phyloP scores from a whole-genome alignment of 2,797 vertebrate species.

The Avahi laniger region DNA sequence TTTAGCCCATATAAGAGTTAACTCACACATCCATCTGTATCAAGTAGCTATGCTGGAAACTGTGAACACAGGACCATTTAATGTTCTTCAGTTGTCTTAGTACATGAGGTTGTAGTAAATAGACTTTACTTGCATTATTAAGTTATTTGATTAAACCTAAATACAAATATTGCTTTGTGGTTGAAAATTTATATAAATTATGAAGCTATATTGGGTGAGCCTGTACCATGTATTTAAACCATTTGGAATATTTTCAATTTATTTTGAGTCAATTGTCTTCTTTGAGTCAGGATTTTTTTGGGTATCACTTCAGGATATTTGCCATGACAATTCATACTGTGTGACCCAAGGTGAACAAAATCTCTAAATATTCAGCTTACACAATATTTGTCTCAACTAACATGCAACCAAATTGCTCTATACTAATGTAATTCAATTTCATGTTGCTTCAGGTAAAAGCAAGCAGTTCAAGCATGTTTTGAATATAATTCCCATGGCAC shows the following conservation, averaged over 20 bases:
- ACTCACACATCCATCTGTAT: neutral
- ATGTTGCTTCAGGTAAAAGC: slow-evolving; percentile 84
- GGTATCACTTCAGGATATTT: slow-evolving; percentile 60
- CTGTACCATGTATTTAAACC: slow-evolving; percentile 63
- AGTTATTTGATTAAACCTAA: slow-evolving; percentile 75
- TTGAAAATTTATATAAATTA: slow-evolving; percentile 71
- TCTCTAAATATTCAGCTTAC: slow-evolving; percentile 74
- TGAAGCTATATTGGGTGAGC: slow-evolving; percentile 58
- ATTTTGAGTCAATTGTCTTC: slow-evolving; percentile 60
- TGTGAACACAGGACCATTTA: neutral
- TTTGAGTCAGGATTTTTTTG: slow-evolving; percentile 34
- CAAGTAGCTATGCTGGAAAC: neutral
- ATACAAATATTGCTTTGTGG: slow-evolving; percentile 64
- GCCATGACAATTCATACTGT: slow-evolving; percentile 71
- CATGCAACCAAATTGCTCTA: slow-evolving; percentile 66
- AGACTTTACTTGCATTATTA: slow-evolving; percentile 59
- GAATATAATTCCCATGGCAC: slow-evolving; percentile 78
- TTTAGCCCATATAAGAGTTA: slow-evolving; percentile 31
- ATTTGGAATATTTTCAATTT: slow-evolving; percentile 59
- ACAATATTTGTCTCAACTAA: slow-evolving; percentile 64
- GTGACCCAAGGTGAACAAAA: slow-evolving; percentile 68
- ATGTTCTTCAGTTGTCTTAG: slow-evolving; percentile 9
- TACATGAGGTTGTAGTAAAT: slow-evolving; percentile 42
- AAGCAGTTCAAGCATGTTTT: slow-evolving; percentile 80
- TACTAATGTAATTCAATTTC: slow-evolving; percentile 80